Conservation (phyloP, 2,113 vertebrate genomes). For the Gymnogyps californianus region DNA sequence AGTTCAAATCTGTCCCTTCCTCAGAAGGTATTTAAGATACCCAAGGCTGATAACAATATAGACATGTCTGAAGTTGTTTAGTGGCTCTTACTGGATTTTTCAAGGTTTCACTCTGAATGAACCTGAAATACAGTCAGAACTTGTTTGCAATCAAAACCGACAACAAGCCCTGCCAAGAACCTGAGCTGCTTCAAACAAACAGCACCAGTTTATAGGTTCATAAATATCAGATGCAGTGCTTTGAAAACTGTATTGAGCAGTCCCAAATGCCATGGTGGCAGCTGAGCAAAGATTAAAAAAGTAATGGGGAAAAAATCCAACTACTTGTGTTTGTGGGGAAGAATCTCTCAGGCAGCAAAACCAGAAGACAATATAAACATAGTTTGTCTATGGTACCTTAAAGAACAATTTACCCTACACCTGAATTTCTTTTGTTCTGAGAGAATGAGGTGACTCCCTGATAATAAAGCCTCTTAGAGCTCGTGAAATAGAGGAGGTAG, state of each 20-base stretch:
- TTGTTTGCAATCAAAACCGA: slow-evolving; percentile 1
- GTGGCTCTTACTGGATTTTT: neutral
- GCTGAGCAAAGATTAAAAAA: slow-evolving; percentile 27
- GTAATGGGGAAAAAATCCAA: neutral
- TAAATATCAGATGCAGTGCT: slow-evolving; percentile 42
- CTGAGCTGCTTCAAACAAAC: slow-evolving; percentile 24
- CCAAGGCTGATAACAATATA: neutral
- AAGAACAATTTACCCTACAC: neutral
- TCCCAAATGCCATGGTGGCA: slow-evolving; percentile 5
- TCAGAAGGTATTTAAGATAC: neutral
- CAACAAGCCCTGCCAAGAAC: neutral
- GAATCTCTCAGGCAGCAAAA: neutral
- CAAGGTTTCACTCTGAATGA: slow-evolving; percentile 25
- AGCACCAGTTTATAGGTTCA: slow-evolving; percentile 23
- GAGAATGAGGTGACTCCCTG: neutral
- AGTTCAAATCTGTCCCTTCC: neutral
- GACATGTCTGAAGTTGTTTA: neutral
- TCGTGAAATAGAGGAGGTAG: neutral
- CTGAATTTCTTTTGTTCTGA: neutral
- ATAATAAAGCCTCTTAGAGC: neutral
- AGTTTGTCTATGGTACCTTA: neutral
- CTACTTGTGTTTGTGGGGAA: neutral
- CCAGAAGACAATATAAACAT: neutral
- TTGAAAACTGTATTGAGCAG: slow-evolving; percentile 19
- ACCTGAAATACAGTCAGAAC: slow-evolving; percentile 36